These are phyloP conservation scores for Anolis sagrei DNA, from an alignment of 2,113 vertebrate species.

Conservation along the genomic window DNA sequence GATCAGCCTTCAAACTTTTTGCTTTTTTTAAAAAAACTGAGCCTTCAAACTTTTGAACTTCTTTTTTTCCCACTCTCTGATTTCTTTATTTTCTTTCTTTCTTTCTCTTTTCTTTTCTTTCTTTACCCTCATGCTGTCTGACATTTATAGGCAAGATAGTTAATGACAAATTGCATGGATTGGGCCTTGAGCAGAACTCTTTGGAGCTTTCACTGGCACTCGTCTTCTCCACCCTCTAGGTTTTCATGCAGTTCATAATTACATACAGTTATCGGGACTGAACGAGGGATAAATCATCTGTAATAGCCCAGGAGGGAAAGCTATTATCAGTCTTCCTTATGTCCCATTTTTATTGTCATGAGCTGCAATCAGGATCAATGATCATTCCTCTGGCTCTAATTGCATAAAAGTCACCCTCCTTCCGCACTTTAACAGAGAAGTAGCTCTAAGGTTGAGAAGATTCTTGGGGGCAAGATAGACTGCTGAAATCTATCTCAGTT, in stretches of 20 bases:
- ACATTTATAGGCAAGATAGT: conserved; percentile 63
- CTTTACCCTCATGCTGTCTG: conserved; percentile 41
- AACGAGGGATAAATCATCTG: conserved; percentile 74
- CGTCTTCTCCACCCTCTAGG: conserved; percentile 48
- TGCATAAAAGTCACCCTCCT: conserved; percentile 69
- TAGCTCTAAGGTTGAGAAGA: conserved; percentile 60
- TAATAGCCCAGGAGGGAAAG: conserved; percentile 73
- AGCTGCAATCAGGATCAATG: conserved; percentile 77
- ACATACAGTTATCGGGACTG: conserved; percentile 70
- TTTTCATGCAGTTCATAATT: conserved; percentile 75
- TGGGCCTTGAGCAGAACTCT: conserved; percentile 66
- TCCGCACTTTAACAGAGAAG: conserved; percentile 69
- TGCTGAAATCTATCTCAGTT: conserved; percentile 50
- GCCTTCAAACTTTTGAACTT: conserved; percentile 57
- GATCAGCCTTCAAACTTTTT: conserved; percentile 31
- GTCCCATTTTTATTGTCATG: conserved; percentile 75
- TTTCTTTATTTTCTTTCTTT: conserved; percentile 57
- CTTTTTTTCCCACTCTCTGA: conserved; percentile 35
- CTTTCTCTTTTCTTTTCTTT: conserved; percentile 56
- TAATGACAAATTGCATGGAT: conserved; percentile 73
- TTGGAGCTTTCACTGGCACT: conserved; percentile 62
- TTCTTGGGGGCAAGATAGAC: conserved; percentile 3
- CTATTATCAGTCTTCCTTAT: conserved; percentile 79
- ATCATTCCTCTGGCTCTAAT: conserved; percentile 72
- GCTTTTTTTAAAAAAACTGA: too few species aligned